These are phyloP conservation scores for Marronus borbonicus DNA, from an alignment of 2,888 invertebrate genomes.

Conservation along the genomic window DNA sequence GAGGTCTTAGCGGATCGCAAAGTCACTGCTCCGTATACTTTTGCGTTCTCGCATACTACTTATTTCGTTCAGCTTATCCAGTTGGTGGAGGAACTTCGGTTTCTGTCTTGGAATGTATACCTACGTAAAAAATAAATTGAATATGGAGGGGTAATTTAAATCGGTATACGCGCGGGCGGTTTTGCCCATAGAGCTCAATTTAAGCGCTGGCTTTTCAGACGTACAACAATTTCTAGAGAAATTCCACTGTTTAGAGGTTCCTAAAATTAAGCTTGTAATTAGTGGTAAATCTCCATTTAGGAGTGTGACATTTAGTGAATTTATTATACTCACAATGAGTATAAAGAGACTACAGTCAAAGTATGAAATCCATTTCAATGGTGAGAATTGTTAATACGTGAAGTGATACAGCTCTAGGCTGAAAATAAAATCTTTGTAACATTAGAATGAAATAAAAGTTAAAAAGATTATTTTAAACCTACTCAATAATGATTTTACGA, in stretches of 20 bases:
- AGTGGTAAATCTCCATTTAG: slow-evolving; percentile 1
- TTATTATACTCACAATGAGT: not conserved
- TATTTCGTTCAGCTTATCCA: not conserved
- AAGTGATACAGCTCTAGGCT: too few species aligned
- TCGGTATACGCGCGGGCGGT: slow-evolving; percentile 27
- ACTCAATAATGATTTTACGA: too few species aligned
- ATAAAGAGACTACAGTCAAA: not conserved
- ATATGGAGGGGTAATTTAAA: slow-evolving; percentile 37
- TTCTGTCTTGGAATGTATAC: slow-evolving; percentile 2
- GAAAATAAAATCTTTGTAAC: too few species aligned
- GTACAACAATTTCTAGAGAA: slow-evolving; percentile 8
- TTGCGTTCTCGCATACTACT: slow-evolving; percentile 13
- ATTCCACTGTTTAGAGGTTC: not conserved
- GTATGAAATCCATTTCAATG: too few species aligned
- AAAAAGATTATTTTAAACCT: too few species aligned
- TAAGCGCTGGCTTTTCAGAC: slow-evolving; percentile 4
- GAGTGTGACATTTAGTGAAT: not conserved
- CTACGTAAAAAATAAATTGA: slow-evolving; percentile 35
- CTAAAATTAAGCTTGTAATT: slow-evolving; percentile 11
- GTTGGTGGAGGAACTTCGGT: not conserved
- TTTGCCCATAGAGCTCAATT: slow-evolving; percentile 12
- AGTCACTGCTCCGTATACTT: slow-evolving; percentile 19
- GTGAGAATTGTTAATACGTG: too few species aligned
- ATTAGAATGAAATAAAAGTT: too few species aligned
- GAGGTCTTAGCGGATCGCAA: slow-evolving; percentile 28